Conservation (phyloP, 1,140 invertebrate species). For the Neocloeon triangulifer region DNA sequence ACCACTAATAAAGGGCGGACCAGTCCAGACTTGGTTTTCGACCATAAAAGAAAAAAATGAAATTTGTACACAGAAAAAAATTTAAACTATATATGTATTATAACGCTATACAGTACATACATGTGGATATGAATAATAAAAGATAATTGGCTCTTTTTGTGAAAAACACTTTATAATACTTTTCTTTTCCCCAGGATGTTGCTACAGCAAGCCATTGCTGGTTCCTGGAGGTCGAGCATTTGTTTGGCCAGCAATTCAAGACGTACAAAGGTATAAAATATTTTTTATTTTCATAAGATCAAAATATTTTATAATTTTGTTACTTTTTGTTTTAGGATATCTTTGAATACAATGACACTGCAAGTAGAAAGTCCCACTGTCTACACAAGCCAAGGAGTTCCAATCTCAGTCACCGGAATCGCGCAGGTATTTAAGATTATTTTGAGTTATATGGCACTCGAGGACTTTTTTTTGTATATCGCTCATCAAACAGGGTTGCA, state of each 20-base stretch:
- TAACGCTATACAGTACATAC: too few relatives aligned
- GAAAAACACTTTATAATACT: too few relatives aligned
- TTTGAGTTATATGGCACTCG: too few relatives aligned
- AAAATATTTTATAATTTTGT: conserved; percentile 5
- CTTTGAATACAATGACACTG: conserved; percentile 89
- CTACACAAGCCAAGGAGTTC: conserved; percentile 89
- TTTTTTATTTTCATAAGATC: conserved; percentile 2
- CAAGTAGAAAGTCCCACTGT: conserved; percentile 79
- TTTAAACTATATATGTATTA: too few relatives aligned
- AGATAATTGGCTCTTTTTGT: too few relatives aligned
- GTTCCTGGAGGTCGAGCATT: conserved; percentile 90
- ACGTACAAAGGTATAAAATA: conserved; percentile 62
- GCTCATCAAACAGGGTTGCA: too few relatives aligned
- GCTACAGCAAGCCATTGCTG: conserved; percentile 69
- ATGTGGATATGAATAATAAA: too few relatives aligned
- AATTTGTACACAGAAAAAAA: too few relatives aligned
- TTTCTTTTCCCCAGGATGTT: conserved; percentile 76
- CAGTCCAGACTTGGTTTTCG: too few relatives aligned
- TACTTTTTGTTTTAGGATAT: conserved; percentile 39
- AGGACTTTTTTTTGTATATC: too few relatives aligned
- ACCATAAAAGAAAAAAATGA: too few relatives aligned
- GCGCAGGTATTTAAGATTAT: conserved; percentile 46
- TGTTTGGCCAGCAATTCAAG: conserved; percentile 87
- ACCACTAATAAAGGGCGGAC: too few relatives aligned
- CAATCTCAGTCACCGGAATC: conserved; percentile 91